Conservation (phyloP, 2,113 vertebrate species). For the Sceloporus undulatus region DNA sequence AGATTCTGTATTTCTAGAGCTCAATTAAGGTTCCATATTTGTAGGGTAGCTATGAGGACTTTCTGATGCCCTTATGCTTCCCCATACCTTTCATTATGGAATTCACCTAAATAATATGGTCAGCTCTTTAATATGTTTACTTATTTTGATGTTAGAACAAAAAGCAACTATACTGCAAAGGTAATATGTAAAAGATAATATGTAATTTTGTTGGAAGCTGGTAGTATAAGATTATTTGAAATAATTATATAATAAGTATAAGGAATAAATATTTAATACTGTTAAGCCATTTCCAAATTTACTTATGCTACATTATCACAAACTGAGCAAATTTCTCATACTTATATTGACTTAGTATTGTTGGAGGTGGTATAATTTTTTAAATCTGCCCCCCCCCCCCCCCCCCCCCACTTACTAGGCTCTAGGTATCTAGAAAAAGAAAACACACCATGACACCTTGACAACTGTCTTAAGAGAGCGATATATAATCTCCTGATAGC, state of each 20-base stretch:
- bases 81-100: background rate
- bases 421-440: slow-evolving; percentile 39
- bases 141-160: too few relatives aligned
- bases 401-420: slow-evolving; percentile 16
- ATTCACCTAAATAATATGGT: background rate
- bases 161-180: too few relatives aligned
- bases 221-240: too few relatives aligned
- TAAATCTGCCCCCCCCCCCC: background rate
- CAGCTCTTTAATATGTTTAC: background rate
- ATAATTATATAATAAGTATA: too few relatives aligned
- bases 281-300: background rate
- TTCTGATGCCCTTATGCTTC: background rate
- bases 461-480: slow-evolving; percentile 59
- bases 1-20: background rate
- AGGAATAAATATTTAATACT: background rate
- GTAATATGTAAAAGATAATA: too few relatives aligned
- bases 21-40: background rate
- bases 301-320: background rate
- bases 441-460: slow-evolving; percentile 35
- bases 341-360: slow-evolving; percentile 19
- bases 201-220: too few relatives aligned
- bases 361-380: background rate
- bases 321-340: background rate
- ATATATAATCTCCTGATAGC: slow-evolving; percentile 38
- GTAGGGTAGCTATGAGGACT: background rate